Evolutionary conservation across 2,113 vertebrate genomes (phyloP).

Genomic region (Bostrychus sinensis): DNA sequence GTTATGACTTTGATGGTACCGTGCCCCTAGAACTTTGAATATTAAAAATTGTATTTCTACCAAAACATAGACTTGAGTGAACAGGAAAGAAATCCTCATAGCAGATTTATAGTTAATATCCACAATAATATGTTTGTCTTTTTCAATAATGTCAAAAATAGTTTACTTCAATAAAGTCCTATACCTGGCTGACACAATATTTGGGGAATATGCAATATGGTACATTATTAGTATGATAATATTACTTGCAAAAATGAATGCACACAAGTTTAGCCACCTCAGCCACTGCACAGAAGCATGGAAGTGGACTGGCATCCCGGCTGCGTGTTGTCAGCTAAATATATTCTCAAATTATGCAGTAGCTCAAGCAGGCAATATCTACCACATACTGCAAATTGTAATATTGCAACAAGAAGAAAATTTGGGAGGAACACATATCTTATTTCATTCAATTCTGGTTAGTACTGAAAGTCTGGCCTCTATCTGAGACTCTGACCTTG

Average conservation of each 20-base stretch:
- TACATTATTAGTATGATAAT: neutral
- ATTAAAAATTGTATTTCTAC: neutral
- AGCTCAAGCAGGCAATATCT: neutral
- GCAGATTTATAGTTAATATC: neutral
- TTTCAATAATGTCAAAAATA: neutral
- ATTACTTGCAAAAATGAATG: conserved; percentile 4
- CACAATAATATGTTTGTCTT: neutral
- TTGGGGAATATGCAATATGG: neutral
- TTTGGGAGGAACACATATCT: too few species aligned
- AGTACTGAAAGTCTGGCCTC: neutral
- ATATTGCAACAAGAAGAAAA: neutral
- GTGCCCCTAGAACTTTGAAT: too few species aligned
- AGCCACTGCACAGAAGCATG: neutral
- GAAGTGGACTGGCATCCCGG: neutral
- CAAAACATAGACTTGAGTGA: too few species aligned
- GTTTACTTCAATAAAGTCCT: neutral
- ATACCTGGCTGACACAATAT: neutral
- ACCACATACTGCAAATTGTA: neutral
- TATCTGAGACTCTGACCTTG: conserved; percentile 30
- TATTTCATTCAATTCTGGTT: too few species aligned
- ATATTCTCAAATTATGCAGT: neutral
- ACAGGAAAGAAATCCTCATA: neutral
- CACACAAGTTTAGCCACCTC: neutral
- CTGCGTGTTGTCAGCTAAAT: neutral
- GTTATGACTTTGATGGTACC: too few species aligned